Evolutionary conservation across 1,140 invertebrate genomes (phyloP).

Genomic region (Diabrotica undecimpunctata): DNA sequence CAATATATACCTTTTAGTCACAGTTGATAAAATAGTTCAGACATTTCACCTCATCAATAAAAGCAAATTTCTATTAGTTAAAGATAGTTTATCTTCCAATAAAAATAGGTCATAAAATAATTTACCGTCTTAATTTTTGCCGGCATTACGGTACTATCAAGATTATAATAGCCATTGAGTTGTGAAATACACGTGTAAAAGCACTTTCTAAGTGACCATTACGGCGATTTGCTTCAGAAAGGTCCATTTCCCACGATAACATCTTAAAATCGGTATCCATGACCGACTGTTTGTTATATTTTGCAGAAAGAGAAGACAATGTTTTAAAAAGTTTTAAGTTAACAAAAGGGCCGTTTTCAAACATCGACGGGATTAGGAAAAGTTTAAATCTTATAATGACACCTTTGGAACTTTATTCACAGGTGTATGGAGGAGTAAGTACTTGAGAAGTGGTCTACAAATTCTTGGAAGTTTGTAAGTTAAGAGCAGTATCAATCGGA

Average conservation of each 20-base stretch:
- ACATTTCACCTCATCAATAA: no score
- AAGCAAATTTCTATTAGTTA: no score
- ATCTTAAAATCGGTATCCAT: slow-evolving; percentile 31
- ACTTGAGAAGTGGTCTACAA: background rate
- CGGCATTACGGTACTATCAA: slow-evolving; percentile 4
- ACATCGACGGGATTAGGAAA: slow-evolving; percentile 23
- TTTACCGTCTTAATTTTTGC: background rate
- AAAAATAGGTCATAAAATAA: background rate
- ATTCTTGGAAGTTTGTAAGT: no score
- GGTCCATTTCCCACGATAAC: slow-evolving; percentile 32
- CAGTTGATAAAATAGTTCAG: no score
- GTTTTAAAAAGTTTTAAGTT: slow-evolving; percentile 18
- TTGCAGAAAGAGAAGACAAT: slow-evolving; percentile 24
- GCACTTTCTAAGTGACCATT: slow-evolving; percentile 23
- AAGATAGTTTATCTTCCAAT: no score
- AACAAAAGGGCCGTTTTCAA: slow-evolving; percentile 28
- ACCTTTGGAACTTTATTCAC: slow-evolving; percentile 21
- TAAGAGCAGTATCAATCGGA: no score
- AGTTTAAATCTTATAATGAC: slow-evolving; percentile 32
- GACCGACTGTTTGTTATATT: slow-evolving; percentile 15
- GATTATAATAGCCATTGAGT: slow-evolving; percentile 10
- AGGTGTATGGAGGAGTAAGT: slow-evolving; percentile 11
- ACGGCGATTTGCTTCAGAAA: slow-evolving; percentile 3
- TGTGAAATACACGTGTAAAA: slow-evolving; percentile 25
- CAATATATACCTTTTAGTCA: no score